Evolutionary conservation across 1,140 invertebrate genomes (phyloP).

Genomic region (Diachasmimorpha longicaudata): DNA sequence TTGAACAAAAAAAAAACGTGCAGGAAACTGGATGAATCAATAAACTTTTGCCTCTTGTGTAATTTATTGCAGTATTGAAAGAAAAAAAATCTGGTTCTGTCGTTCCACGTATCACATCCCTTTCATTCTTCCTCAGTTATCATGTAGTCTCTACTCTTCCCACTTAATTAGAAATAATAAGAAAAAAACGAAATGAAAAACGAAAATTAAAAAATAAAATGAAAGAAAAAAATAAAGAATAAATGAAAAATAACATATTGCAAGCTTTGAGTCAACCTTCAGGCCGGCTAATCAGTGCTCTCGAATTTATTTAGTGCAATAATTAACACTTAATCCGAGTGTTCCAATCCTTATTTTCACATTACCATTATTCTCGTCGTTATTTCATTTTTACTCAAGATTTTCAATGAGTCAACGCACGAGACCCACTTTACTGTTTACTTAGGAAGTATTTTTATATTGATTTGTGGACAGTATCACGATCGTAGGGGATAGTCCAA

Average conservation of each 20-base stretch:
- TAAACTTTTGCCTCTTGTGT: not conserved
- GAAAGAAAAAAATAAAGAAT: not conserved
- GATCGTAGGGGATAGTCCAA: not conserved
- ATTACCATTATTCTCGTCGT: not conserved
- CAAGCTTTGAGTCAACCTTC: slow-evolving; percentile 24
- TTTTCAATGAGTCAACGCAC: not conserved
- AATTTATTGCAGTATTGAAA: slow-evolving; percentile 5
- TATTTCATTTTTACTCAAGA: not conserved
- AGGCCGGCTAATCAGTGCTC: slow-evolving; percentile 11
- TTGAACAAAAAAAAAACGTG: not conserved
- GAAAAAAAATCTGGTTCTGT: slow-evolving; percentile 1
- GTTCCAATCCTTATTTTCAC: not conserved
- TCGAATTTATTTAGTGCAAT: slow-evolving; percentile 30
- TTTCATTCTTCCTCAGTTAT: slow-evolving; percentile 33
- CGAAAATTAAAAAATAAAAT: not conserved
- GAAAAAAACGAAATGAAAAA: not conserved
- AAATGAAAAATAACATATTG: not conserved
- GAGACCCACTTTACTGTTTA: not conserved
- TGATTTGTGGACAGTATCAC: not conserved
- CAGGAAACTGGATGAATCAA: not conserved
- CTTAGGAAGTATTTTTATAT: not conserved
- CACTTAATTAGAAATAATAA: slow-evolving; percentile 28
- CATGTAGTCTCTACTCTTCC: slow-evolving; percentile 24
- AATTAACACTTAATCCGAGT: not conserved
- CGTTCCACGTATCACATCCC: slow-evolving; percentile 13